Evolutionary conservation across 2,113 vertebrate genomes (phyloP), one percentile per base, ranked within the genome.

Genomic region (Agelaius phoeniceus): DNA sequence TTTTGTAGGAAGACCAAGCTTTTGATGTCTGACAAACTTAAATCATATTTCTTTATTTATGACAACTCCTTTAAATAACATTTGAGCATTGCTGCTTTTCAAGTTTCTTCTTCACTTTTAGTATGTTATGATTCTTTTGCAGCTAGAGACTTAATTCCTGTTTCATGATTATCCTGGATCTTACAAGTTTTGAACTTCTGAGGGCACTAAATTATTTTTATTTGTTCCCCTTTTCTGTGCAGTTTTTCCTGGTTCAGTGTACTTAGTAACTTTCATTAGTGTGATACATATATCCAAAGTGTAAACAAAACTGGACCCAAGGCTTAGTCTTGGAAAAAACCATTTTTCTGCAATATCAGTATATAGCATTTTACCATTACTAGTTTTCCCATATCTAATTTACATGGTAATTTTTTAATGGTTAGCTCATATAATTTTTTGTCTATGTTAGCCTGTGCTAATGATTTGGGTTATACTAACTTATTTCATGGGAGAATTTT

Each of bases 381-480:
- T 65, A 0, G 33, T 86, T 90, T 84, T n/a, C 69, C 57, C 7
- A 0, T 67, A 67, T 81, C 6, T 84, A 37, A 80, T 84, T 68
- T 69, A 78, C 48, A 7, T 84, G 35, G 23, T 61, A 94, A 84
- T 82, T 93, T 95, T 93, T 90, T 62, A 85, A 89, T 91, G 77
- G 54, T 95, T 97, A 96, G 96, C 73, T 96, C 76, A 35, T 93
- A 67, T 54, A 88, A 67, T 89, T 94, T 89, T 95, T 80, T 90
- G 44, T 93, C 15, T 83, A 48, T 76, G n/a, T 66, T 91, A 75
- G 30, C 33, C 55, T 74, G 4, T 83, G 78, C 89, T 91, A 84
- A 43, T 96, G 31, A 77, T 95, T 86, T 95, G 83, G 73, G 19
- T 90, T 93, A 95, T 95, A 31, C 88, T 92, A 68, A 73, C 77